Base-by-base conservation (phyloP, 2,888 invertebrate genomes). In the Auanema sp. region DNA sequence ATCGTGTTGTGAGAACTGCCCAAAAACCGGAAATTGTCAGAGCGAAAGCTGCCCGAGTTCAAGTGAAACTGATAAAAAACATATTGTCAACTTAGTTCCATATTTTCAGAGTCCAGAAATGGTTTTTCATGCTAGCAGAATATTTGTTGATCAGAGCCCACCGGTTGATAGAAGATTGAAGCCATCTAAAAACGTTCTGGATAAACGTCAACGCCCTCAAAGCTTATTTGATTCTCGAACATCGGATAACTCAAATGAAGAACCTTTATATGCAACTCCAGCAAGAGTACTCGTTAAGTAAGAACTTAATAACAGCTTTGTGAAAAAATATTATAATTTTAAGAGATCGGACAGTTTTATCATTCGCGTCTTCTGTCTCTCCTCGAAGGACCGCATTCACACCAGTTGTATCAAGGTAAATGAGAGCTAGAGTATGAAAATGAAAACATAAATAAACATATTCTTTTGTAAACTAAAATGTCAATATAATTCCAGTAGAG, bases 261-360 rank as follows among this genome's bases (percentile, higher is more conserved):
- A 62, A 43, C 62, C 62, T 1, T 51, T 62, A 12, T 62, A 62
- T 49, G 62, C 62, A 1, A 62, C 62, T 21, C 62, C 62, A 5
- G 62, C 62, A 16, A 44, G 57, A 49, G 62, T 62, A 11, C 60
- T 60, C 5, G 53, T 60, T 40, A 53, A 55, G 60, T 60, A 14
- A 10, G 25, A 21, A n/a, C 43, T 43, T n/a, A n/a, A 11, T 12
- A 12, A 11, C 43, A 43, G 12, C 43, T 12, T 43, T 43, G 43
- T 43, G 43, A n/a, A n/a, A n/a, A 33, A 33, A 3, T 8, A 33
- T 33, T 8, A 33, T 33, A 33, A 33, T 11, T 54, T 60, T 54
- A 44, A 60, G 60, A 16, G 60, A 60, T 14, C 60, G 60, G 33
- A 33, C 41, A 8, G 54, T 25, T 23, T 55, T 55, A n/a, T 16